Conservation (phyloP, 2,797 vertebrate genomes). For the Miichthys miiuy region DNA sequence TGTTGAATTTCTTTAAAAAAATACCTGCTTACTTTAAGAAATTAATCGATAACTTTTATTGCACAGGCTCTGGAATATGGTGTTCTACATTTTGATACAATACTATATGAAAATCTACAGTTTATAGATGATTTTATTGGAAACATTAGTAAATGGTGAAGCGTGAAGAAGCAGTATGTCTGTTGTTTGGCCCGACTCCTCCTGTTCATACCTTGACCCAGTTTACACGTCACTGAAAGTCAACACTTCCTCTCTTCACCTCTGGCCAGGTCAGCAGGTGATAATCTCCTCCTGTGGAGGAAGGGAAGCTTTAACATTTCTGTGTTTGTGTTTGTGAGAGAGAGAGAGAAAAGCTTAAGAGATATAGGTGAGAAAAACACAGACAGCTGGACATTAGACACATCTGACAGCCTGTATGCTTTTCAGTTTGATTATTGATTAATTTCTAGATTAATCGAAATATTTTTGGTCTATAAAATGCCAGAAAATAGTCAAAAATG, state of each 20-base stretch:
- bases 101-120: too few species aligned
- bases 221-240: constrained; percentile 50
- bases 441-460: too few species aligned
- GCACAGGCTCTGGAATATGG: background rate
- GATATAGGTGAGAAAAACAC: background rate
- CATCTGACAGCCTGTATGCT: background rate
- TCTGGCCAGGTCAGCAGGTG: constrained; percentile 46
- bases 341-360: background rate
- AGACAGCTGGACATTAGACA: background rate
- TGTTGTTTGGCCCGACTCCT: constrained; percentile 20
- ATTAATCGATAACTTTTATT: background rate
- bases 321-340: background rate
- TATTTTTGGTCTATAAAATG: too few species aligned
- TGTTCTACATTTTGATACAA: background rate
- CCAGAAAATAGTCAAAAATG: too few species aligned
- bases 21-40: background rate
- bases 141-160: background rate
- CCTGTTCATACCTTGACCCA: constrained; percentile 61
- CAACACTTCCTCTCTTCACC: constrained; percentile 61
- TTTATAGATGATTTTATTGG: background rate
- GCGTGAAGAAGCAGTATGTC: background rate
- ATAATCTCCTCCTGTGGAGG: constrained; percentile 53
- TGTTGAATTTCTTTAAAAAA: background rate
- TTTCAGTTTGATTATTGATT: background rate
- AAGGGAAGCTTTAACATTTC: constrained; percentile 16